Evolutionary conservation across 2,797 vertebrate genomes (phyloP), one percentile per base, ranked within the genome.

Genomic region (Kryptolebias ocellatus): DNA sequence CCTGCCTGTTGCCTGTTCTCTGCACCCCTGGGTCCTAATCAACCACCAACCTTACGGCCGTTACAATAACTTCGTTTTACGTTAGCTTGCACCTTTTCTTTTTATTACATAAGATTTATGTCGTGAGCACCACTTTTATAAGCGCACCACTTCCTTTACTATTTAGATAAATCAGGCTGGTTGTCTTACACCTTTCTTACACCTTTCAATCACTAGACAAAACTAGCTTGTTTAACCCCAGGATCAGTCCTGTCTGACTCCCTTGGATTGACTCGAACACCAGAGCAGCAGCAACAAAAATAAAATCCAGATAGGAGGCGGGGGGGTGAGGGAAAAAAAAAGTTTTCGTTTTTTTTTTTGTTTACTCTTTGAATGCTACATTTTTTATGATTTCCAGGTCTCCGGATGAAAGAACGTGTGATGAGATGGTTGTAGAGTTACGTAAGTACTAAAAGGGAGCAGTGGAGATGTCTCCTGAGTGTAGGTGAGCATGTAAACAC

Each of bases 351-450:
- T 24, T 24, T 24, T 24, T 34, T 5, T 34, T 7, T 34, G 31
- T 76, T 67, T 83, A 68, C 64, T 77, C 70, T 69, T 60, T 72
- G 57, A 53, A 53, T 78, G 67, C 57, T 88, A 78, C 74, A 85
- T 89, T 78, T 81, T 89, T 90, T 20, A 90, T 87, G 69, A 80
- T 68, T 85, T 65, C 3, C 24, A 57, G 16, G 45, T 80, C 66
- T 78, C 54, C 45, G 58, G 72, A 72, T 89, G 78, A 81, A 75
- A 80, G 78, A 77, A 76, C 57, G 49, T 71, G 62, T 64, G 64
- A 72, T 69, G 79, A 81, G 72, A 72, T 60, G 60, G 58, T 71
- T 9, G 46, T 67, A 52, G 75, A 28, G 60, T 86, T 88, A 83
- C 70, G 53, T 80, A 88, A 83, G 64, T 45, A 55, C 37, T 58